A percentile compares a stretch with the other conserved stretches of the same genome.
Evolutionary conservation across 2,797 vertebrate genomes (phyloP).

Genomic region (Spinibarbus caldwelli): DNA sequence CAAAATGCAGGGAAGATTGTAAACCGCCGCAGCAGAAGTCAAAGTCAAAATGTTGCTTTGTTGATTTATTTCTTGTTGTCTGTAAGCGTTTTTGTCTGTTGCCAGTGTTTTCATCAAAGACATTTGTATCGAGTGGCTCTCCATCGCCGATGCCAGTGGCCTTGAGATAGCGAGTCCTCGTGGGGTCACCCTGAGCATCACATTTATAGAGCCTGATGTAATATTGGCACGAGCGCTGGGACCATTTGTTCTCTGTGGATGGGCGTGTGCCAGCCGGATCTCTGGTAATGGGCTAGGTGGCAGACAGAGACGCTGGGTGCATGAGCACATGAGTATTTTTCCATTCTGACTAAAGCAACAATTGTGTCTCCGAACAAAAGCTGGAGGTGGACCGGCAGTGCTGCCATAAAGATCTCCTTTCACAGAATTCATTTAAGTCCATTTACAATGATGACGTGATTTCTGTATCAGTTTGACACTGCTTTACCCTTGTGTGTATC

Average conservation of each 20-base stretch:
- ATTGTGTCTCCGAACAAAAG: slow-evolving; percentile 43
- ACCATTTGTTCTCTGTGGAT: slow-evolving; percentile 37
- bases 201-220: slow-evolving; percentile 48
- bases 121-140: slow-evolving; percentile 11
- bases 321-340: slow-evolving; percentile 28
- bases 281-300: slow-evolving; percentile 43
- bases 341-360: background rate
- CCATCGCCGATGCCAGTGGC: slow-evolving; percentile 15
- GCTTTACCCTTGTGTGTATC: background rate
- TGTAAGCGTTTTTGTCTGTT: background rate
- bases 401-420: slow-evolving; percentile 20
- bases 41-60: slow-evolving; percentile 15
- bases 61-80: slow-evolving; percentile 4
- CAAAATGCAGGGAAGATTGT: background rate
- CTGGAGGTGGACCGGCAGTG: background rate
- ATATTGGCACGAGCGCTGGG: slow-evolving; percentile 36
- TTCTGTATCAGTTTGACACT: background rate
- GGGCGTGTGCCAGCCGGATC: slow-evolving; percentile 34
- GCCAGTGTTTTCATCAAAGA: background rate
- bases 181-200: slow-evolving; percentile 47
- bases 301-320: slow-evolving; percentile 30
- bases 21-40: background rate
- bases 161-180: slow-evolving; percentile 26
- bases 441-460: background rate
- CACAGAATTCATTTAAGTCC: background rate